Percentiles rank a stretch among this genome's conserved stretches.
phyloP scores from a whole-genome alignment of 2,888 invertebrate genomes.

The Melieria crassipennis region DNA sequence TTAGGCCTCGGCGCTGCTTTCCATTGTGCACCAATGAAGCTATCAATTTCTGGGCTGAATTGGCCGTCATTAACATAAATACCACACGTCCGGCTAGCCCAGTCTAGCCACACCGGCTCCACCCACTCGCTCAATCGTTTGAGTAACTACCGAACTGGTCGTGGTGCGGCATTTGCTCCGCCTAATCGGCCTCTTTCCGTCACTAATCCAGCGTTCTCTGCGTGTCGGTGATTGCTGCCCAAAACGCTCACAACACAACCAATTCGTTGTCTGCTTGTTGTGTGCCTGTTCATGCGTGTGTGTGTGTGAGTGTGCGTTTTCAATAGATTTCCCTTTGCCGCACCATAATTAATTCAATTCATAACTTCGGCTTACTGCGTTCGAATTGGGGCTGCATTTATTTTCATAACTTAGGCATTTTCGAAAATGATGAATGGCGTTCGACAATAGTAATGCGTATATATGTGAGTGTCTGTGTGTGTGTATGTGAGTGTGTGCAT shows the following conservation, averaged over 20 bases:
- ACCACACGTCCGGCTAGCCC: constrained; percentile 1
- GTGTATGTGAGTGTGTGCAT: not conserved
- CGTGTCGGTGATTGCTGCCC: too few species aligned
- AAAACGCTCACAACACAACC: not conserved
- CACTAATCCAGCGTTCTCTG: too few species aligned
- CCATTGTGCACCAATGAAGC: constrained; percentile 25
- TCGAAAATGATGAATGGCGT: constrained; percentile 30
- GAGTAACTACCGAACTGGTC: not conserved
- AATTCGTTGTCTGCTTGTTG: not conserved
- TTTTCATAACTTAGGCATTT: constrained; percentile 29
- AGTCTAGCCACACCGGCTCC: too few species aligned
- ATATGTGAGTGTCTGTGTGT: not conserved
- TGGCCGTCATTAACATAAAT: constrained; percentile 40
- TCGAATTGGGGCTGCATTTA: constrained; percentile 7
- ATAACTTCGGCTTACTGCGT: constrained; percentile 21
- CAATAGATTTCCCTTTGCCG: not conserved
- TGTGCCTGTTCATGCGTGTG: too few species aligned
- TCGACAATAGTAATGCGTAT: not conserved
- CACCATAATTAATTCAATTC: constrained; percentile 37
- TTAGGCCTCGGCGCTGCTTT: not conserved
- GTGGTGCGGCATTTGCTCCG: too few species aligned
- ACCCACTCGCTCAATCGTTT: not conserved
- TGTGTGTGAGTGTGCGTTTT: not conserved
- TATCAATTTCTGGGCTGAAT: constrained; percentile 32
- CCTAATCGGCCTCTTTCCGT: too few species aligned